Conservation (phyloP, 1,140 invertebrate species). For the Lepidostoma basale region DNA sequence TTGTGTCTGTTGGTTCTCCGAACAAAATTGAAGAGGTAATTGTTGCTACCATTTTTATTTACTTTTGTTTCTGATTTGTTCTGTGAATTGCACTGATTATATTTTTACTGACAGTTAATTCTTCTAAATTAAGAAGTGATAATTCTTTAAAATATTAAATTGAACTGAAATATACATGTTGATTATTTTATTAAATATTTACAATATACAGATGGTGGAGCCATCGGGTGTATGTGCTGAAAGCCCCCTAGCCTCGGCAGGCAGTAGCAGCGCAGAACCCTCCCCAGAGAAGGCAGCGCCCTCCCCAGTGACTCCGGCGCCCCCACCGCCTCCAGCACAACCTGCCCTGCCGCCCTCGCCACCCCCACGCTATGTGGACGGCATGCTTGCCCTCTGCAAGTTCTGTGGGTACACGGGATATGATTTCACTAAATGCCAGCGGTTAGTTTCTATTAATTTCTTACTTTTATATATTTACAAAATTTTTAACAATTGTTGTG, state of each 20-base stretch:
- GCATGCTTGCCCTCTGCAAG: constrained; percentile 73
- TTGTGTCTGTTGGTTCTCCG: constrained; percentile 69
- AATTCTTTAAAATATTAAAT: too few species aligned
- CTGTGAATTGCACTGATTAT: too few species aligned
- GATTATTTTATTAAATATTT: too few species aligned
- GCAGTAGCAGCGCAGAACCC: constrained; percentile 22
- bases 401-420: constrained; percentile 73
- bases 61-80: too few species aligned
- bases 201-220: constrained; percentile 15
- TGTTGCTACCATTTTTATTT: too few species aligned
- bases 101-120: too few species aligned
- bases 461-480: too few species aligned
- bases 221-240: constrained; percentile 6
- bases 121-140: too few species aligned
- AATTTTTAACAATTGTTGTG: too few species aligned
- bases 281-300: constrained; percentile 26
- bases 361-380: constrained; percentile 67
- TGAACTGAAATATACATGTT: too few species aligned
- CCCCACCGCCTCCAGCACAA: constrained; percentile 22
- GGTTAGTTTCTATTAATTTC: constrained; percentile 53
- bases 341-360: constrained; percentile 52
- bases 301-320: background rate
- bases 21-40: constrained; percentile 58
- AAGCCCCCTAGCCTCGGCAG: constrained; percentile 5
- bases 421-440: constrained; percentile 74